These are phyloP conservation scores for Bicyclus anynana DNA, from an alignment of 1,140 invertebrate genomes.

Conservation along the genomic window DNA sequence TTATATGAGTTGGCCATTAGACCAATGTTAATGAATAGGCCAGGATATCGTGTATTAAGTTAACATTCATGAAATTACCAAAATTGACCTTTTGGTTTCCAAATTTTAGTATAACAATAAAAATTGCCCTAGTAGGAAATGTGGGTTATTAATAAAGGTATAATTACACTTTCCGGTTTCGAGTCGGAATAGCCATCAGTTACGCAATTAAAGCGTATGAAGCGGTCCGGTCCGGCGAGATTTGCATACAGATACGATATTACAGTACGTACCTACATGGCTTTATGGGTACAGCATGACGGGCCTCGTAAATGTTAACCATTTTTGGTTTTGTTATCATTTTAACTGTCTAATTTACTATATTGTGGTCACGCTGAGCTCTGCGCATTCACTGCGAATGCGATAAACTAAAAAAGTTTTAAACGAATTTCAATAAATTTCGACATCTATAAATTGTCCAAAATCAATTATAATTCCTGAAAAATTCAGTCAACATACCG, in stretches of 20 bases:
- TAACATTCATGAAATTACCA: too few relatives aligned
- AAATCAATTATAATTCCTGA: too few relatives aligned
- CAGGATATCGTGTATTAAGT: too few relatives aligned
- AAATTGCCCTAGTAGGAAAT: background rate
- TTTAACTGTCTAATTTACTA: background rate
- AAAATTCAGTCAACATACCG: too few relatives aligned
- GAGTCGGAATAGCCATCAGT: constrained; percentile 39
- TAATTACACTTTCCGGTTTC: constrained; percentile 19
- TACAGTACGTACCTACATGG: constrained; percentile 48
- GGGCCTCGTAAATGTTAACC: constrained; percentile 20
- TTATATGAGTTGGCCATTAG: too few relatives aligned
- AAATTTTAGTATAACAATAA: background rate
- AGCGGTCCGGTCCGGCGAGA: constrained; percentile 46
- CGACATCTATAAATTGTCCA: too few relatives aligned
- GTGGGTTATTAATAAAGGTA: constrained; percentile 20
- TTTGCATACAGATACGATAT: constrained; percentile 63
- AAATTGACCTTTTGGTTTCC: too few relatives aligned
- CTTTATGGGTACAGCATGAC: constrained; percentile 28
- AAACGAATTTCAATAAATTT: too few relatives aligned
- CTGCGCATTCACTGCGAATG: background rate
- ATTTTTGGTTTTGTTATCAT: constrained; percentile 8
- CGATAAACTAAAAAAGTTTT: too few relatives aligned
- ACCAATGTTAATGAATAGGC: too few relatives aligned
- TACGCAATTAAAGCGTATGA: constrained; percentile 51
- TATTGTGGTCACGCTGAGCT: background rate